Evolutionary conservation across 2,888 invertebrate genomes (phyloP).

Genomic region (Mimumesa dahlbomi): DNA sequence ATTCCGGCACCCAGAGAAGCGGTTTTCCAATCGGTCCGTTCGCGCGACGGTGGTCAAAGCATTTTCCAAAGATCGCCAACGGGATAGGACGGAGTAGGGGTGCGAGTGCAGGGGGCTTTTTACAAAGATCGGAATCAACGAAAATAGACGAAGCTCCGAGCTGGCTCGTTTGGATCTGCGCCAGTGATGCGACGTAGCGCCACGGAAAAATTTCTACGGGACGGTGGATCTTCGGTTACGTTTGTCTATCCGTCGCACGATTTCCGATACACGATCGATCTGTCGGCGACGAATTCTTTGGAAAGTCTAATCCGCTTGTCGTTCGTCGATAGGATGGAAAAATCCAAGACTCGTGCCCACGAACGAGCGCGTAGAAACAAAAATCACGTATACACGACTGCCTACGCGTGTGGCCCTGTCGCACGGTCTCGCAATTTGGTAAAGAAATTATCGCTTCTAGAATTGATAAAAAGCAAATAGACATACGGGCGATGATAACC

Average conservation of each 20-base stretch:
- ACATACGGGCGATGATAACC: constrained; percentile 61
- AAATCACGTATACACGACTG: background rate
- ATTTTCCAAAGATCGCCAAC: background rate
- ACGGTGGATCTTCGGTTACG: constrained; percentile 17
- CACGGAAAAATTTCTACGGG: constrained; percentile 53
- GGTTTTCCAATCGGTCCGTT: too few species aligned
- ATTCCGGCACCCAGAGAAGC: too few species aligned
- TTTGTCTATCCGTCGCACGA: too few species aligned
- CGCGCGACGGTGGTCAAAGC: background rate
- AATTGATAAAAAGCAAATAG: constrained; percentile 67
- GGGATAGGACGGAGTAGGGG: background rate
- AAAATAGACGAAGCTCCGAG: constrained; percentile 70
- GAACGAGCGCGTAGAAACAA: background rate
- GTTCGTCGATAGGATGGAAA: too few species aligned
- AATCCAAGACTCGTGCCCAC: too few species aligned
- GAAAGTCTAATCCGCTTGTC: background rate
- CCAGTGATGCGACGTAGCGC: constrained; percentile 62
- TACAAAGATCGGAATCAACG: constrained; percentile 67
- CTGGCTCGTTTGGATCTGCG: constrained; percentile 62
- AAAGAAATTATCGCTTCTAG: constrained; percentile 62
- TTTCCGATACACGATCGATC: too few species aligned
- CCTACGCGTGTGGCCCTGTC: constrained; percentile 20
- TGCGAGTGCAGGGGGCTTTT: constrained; percentile 40
- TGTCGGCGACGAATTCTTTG: background rate
- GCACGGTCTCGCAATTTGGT: constrained; percentile 55